A percentile compares a stretch with the other conserved stretches of the same genome.
Evolutionary conservation across 2,888 invertebrate genomes (phyloP).

Genomic region (Drosophila siamana): DNA sequence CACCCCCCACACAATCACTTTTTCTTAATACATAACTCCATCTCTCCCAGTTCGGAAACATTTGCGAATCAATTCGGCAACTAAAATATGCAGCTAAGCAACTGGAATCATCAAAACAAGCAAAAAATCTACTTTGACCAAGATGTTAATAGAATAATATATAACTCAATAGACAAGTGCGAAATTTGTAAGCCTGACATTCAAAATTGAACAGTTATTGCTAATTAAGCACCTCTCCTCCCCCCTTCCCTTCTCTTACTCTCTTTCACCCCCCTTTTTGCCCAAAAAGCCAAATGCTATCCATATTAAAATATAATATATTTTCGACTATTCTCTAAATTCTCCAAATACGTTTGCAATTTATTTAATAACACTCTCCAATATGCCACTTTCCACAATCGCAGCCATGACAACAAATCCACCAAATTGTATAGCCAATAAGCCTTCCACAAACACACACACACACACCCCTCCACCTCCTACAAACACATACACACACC

Average conservation of each 20-base stretch:
- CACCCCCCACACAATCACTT: not conserved
- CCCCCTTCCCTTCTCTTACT: constrained; percentile 18
- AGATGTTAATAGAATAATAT: constrained; percentile 53
- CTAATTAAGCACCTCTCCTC: constrained; percentile 36
- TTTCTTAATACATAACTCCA: not conserved
- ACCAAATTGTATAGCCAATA: constrained; percentile 62
- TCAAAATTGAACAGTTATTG: constrained; percentile 74
- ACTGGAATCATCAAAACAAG: constrained; percentile 25
- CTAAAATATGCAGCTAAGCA: constrained; percentile 23
- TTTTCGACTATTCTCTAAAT: constrained; percentile 58
- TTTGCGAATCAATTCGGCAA: constrained; percentile 17
- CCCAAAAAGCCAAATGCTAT: constrained; percentile 39
- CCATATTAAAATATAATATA: constrained; percentile 46
- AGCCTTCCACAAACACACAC: constrained; percentile 1
- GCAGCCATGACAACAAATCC: constrained; percentile 30
- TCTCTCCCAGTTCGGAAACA: not conserved
- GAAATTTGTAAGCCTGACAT: constrained; percentile 67
- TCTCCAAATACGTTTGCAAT: constrained; percentile 19
- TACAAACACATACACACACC: constrained; percentile 24
- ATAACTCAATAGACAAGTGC: constrained; percentile 50
- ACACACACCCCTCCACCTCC: not conserved
- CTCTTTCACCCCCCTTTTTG: constrained; percentile 12
- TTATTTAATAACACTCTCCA: constrained; percentile 37
- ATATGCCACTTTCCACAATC: not conserved
- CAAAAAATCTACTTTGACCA: constrained; percentile 51